Conservation (phyloP, 1,140 invertebrate genomes). For the Drosophila burlai region DNA sequence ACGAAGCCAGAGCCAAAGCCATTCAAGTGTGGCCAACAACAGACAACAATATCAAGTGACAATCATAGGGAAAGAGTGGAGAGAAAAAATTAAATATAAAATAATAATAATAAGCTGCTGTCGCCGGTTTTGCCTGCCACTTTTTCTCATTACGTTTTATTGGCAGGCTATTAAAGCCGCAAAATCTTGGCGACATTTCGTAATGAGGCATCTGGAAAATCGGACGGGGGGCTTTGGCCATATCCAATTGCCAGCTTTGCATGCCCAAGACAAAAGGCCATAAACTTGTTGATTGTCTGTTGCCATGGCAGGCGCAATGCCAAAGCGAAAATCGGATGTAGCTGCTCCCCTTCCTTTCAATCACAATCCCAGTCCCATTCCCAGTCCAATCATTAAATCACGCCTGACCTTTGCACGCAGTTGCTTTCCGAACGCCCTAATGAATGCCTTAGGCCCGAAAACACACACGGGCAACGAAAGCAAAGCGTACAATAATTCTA, state of each 20-base stretch:
- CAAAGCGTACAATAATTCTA: conserved; percentile 37
- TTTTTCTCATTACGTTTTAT: conserved; percentile 64
- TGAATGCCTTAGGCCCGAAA: conserved; percentile 24
- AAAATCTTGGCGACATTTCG: conserved; percentile 63
- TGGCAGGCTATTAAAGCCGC: conserved; percentile 54
- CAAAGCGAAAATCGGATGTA: conserved; percentile 23
- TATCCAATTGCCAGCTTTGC: conserved; percentile 44
- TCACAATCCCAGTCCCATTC: neutral
- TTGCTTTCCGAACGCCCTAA: conserved; percentile 33
- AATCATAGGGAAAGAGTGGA: conserved; percentile 39
- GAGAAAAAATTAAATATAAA: conserved; percentile 24
- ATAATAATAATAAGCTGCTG: conserved; percentile 43
- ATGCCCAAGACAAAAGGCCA: conserved; percentile 47
- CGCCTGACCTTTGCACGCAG: conserved; percentile 43
- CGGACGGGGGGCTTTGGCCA: conserved; percentile 1
- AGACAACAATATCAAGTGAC: conserved; percentile 58
- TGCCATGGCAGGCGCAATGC: conserved; percentile 33
- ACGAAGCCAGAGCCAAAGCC: conserved; percentile 26
- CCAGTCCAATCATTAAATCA: conserved; percentile 23
- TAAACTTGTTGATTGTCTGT: conserved; percentile 49
- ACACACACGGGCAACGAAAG: conserved; percentile 11
- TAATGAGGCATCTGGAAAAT: conserved; percentile 47
- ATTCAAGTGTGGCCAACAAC: conserved; percentile 53
- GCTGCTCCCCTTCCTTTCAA: neutral
- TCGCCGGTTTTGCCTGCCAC: conserved; percentile 23